Evolutionary conservation across 2,797 vertebrate genomes (phyloP).

Genomic region (Acomys russatus): DNA sequence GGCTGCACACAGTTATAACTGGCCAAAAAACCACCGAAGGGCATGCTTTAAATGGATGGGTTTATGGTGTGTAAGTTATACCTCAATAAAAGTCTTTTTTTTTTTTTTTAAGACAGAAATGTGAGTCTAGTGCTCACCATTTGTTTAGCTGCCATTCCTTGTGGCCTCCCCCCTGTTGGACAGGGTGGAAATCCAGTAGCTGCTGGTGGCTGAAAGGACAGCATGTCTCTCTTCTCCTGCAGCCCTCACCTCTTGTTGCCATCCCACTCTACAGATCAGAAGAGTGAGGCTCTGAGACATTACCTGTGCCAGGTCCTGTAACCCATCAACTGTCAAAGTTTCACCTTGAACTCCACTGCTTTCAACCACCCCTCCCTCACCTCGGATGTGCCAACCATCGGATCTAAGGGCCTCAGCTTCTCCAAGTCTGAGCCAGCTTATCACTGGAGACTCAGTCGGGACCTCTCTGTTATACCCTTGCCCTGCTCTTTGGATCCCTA

Average conservation of each 20-base stretch:
- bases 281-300: fast-evolving
- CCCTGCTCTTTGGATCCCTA: too few relatives aligned
- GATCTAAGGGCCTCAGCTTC: not conserved
- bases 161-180: not conserved
- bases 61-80: not conserved
- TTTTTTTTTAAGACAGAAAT: not conserved
- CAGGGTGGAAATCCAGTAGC: not conserved
- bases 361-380: fast-evolving
- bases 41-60: not conserved
- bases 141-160: not conserved
- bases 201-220: fast-evolving
- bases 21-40: fast-evolving
- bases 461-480: not conserved
- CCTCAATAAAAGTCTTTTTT: not conserved
- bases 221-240: fast-evolving
- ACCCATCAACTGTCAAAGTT: not conserved
- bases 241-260: not conserved
- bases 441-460: not conserved
- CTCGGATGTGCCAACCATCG: not conserved
- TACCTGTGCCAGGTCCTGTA: not conserved
- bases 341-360: not conserved
- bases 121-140: not conserved
- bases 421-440: not conserved
- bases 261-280: not conserved
- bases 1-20: fast-evolving